These are phyloP conservation scores for Geococcyx californianus DNA, from an alignment of 2,113 vertebrate genomes.

Conservation along the genomic window DNA sequence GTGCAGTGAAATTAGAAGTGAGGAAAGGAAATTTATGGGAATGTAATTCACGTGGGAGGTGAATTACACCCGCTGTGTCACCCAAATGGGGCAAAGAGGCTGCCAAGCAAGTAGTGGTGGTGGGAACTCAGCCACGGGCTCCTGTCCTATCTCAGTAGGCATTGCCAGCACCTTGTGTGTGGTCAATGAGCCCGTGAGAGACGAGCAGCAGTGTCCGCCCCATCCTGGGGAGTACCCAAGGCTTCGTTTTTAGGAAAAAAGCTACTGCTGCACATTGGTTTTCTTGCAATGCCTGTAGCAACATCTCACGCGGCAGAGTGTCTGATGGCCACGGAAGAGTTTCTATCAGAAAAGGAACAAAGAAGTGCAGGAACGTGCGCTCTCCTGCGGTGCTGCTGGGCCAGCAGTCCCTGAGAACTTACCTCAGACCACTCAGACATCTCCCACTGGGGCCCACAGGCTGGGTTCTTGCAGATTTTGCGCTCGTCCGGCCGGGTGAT, in stretches of 20 bases:
- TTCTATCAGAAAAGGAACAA: accelerated
- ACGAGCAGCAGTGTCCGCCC: accelerated
- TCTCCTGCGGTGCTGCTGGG: accelerated
- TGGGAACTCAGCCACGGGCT: accelerated
- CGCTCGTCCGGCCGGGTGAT: conserved; percentile 89
- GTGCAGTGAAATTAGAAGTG: neutral
- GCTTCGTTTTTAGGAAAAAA: neutral
- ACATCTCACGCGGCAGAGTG: accelerated
- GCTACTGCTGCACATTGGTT: accelerated
- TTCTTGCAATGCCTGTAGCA: accelerated
- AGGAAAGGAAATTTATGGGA: neutral
- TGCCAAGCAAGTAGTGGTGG: neutral
- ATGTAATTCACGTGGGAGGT: accelerated
- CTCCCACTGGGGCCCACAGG: conserved; percentile 97
- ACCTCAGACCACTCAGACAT: conserved; percentile 98
- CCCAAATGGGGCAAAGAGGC: neutral
- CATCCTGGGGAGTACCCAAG: neutral
- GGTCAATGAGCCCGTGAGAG: neutral
- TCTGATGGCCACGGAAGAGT: accelerated
- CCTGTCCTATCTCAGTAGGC: neutral
- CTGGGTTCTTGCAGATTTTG: conserved; percentile 90
- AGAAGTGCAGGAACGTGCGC: accelerated
- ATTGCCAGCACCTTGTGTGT: accelerated
- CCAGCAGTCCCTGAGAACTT: neutral
- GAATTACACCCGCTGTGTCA: too few relatives aligned